Percentiles rank a stretch among this genome's conserved stretches.
Evolutionary conservation across 1,140 invertebrate species (phyloP).

Genomic region (Cecropterus lyciades): DNA sequence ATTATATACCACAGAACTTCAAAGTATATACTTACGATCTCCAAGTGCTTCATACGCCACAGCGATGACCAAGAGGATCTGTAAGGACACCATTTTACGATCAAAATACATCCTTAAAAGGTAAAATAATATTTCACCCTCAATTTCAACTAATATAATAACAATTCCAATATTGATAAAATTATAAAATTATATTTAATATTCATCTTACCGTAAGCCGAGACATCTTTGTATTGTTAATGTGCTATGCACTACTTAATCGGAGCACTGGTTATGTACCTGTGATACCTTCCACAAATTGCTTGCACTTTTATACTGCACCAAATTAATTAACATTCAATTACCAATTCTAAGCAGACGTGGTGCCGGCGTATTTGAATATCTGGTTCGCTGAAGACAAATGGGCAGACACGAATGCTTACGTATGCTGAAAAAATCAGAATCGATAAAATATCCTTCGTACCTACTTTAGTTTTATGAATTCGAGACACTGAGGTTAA

Average conservation of each 20-base stretch:
- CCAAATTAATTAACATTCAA: slow-evolving; percentile 72
- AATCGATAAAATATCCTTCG: no score
- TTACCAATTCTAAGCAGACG: slow-evolving; percentile 74
- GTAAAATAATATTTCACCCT: no score
- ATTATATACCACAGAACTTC: no score
- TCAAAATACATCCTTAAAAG: neutral
- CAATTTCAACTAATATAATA: no score
- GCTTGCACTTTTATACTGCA: slow-evolving; percentile 76
- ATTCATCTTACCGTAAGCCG: slow-evolving; percentile 74
- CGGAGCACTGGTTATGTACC: slow-evolving; percentile 54
- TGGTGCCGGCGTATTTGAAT: slow-evolving; percentile 72
- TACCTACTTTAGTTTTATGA: no score
- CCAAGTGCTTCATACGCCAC: slow-evolving; percentile 70
- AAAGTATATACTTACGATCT: slow-evolving; percentile 62
- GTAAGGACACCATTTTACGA: slow-evolving; percentile 42
- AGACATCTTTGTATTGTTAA: slow-evolving; percentile 62
- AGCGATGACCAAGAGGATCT: slow-evolving; percentile 78
- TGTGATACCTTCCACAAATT: slow-evolving; percentile 51
- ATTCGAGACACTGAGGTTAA: no score
- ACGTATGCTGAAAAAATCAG: neutral
- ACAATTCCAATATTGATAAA: neutral
- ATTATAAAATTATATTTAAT: neutral
- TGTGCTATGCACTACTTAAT: slow-evolving; percentile 58
- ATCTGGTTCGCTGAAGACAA: slow-evolving; percentile 61
- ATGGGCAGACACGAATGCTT: neutral